phyloP scores from a whole-genome alignment of 2,888 invertebrate genomes.

The Lithosia quadra region DNA sequence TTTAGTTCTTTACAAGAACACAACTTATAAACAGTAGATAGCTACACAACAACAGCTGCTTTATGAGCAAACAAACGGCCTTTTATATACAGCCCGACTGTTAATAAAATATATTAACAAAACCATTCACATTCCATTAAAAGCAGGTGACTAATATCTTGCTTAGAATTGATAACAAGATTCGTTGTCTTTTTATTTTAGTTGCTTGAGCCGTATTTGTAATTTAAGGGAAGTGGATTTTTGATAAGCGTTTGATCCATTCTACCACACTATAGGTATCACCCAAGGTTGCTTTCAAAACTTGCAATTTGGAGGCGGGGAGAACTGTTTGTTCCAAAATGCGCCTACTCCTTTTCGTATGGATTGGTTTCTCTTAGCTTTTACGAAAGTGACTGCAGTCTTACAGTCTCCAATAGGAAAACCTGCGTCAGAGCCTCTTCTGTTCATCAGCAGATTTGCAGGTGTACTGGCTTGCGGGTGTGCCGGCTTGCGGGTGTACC shows the following conservation, averaged over 20 bases:
- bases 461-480: too few species aligned
- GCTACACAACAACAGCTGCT: conserved; percentile 23
- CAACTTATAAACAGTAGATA: not conserved
- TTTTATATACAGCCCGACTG: conserved; percentile 15
- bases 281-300: not conserved
- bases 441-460: too few species aligned
- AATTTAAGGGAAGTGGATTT: conserved; percentile 1
- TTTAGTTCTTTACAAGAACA: not conserved
- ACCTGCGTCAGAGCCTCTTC: too few species aligned
- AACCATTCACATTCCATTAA: conserved; percentile 43
- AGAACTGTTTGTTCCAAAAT: too few species aligned
- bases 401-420: too few species aligned
- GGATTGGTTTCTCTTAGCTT: too few species aligned
- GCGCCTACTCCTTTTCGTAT: too few species aligned
- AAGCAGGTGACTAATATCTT: conserved; percentile 42
- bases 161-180: conserved; percentile 2
- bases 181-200: not conserved
- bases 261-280: too few species aligned
- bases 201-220: not conserved
- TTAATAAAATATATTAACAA: conserved; percentile 53
- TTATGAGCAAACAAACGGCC: conserved; percentile 25
- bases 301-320: not conserved
- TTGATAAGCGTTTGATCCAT: not conserved
- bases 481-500: too few species aligned
- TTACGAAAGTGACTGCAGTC: too few species aligned